These are phyloP conservation scores for Haliclona indistincta DNA, from an alignment of 37 sponge, comb jelly and placozoan genomes.

Conservation along the genomic window DNA sequence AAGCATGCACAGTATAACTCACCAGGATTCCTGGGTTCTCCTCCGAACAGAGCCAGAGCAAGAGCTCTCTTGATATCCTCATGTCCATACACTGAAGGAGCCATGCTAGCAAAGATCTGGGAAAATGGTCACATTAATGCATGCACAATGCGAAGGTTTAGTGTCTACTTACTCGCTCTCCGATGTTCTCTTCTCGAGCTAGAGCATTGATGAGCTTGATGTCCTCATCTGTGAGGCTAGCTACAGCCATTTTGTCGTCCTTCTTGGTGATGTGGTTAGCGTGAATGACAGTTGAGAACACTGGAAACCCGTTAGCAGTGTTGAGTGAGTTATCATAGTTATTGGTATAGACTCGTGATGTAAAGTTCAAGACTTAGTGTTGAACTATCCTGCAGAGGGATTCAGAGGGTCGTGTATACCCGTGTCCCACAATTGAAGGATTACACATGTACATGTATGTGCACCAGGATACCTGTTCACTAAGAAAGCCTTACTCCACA, in stretches of 20 bases:
- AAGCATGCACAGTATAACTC: slow-evolving; percentile 6
- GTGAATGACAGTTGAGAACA: slow-evolving; percentile 97
- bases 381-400: too few species aligned
- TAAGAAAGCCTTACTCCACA: too few species aligned
- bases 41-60: slow-evolving; percentile 92
- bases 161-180: slow-evolving; percentile 81
- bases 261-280: slow-evolving; percentile 94
- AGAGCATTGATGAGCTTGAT: slow-evolving; percentile 80
- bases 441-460: too few species aligned
- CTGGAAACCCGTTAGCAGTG: slow-evolving; percentile 99
- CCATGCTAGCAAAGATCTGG: slow-evolving; percentile 89
- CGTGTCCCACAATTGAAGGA: too few species aligned
- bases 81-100: slow-evolving; percentile 97
- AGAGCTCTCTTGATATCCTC: slow-evolving; percentile 93
- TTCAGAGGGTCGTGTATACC: too few species aligned
- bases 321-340: slow-evolving; percentile 97
- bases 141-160: too few species aligned
- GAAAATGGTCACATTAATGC: too few species aligned
- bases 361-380: too few species aligned
- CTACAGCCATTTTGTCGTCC: slow-evolving; percentile 89
- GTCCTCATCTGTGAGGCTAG: slow-evolving; percentile 94
- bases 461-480: too few species aligned
- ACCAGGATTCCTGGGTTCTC: slow-evolving; percentile 90
- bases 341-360: slow-evolving; percentile 91
- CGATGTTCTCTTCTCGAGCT: slow-evolving; percentile 92